These are phyloP conservation scores for Odocoileus hemionus DNA, from an alignment of 2,113 vertebrate genomes.

Conservation along the genomic window DNA sequence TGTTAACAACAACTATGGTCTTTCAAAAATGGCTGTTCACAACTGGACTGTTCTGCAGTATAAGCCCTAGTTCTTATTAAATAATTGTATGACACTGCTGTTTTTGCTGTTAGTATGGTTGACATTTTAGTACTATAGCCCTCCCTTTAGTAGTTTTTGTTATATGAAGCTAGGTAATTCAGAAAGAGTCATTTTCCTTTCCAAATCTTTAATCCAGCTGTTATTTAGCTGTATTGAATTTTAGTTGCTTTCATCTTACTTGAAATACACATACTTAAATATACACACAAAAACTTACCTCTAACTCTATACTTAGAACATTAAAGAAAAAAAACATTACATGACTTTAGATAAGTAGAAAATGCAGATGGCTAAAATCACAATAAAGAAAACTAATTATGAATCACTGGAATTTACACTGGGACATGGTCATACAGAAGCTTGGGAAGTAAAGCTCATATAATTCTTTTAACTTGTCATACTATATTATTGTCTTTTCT, in stretches of 20 bases:
- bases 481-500: not conserved
- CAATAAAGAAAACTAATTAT: slow-evolving; percentile 15
- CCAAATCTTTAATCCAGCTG: not conserved
- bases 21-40: not conserved
- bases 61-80: slow-evolving; percentile 4
- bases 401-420: not conserved
- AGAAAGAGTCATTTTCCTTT: slow-evolving; percentile 17
- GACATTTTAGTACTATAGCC: not conserved
- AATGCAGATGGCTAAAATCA: not conserved
- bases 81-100: not conserved
- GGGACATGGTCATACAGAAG: not conserved
- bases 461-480: not conserved
- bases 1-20: not conserved
- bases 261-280: not conserved
- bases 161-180: not conserved
- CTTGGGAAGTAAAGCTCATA: not conserved
- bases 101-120: not conserved
- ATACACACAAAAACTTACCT: not conserved
- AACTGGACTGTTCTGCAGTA: not conserved
- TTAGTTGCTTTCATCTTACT: slow-evolving; percentile 35
- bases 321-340: not conserved
- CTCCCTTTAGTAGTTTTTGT: not conserved
- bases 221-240: slow-evolving; percentile 31
- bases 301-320: not conserved
- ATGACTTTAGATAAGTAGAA: not conserved